These are phyloP conservation scores for Hartigia nigra DNA, from an alignment of 2,888 invertebrate genomes.

Conservation along the genomic window DNA sequence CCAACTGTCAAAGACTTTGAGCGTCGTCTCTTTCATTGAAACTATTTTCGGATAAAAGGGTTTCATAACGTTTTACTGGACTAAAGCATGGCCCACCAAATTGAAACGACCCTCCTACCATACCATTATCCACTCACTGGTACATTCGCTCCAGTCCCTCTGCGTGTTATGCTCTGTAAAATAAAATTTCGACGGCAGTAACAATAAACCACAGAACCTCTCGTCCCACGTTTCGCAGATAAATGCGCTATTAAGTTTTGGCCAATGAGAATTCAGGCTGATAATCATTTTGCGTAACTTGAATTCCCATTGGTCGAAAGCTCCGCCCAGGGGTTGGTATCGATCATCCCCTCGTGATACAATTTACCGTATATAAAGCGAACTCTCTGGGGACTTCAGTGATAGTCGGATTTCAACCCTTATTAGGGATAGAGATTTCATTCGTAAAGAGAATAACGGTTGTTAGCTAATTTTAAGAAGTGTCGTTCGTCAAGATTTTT, in stretches of 20 bases:
- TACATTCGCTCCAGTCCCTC: constrained; percentile 1
- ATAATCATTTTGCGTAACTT: constrained; percentile 38
- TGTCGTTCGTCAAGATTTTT: background rate
- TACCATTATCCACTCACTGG: background rate
- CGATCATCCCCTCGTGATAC: constrained; percentile 50
- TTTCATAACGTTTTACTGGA: constrained; percentile 8
- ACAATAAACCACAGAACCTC: constrained; percentile 55
- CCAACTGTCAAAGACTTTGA: background rate
- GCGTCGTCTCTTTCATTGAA: background rate
- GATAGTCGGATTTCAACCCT: constrained; percentile 39
- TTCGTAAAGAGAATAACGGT: background rate
- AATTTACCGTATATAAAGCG: constrained; percentile 50
- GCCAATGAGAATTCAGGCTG: constrained; percentile 33
- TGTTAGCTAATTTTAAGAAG: background rate
- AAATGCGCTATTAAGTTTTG: constrained; percentile 45
- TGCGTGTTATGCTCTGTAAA: constrained; percentile 25
- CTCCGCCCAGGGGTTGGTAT: constrained; percentile 61
- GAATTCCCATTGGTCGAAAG: constrained; percentile 43
- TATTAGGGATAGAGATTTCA: constrained; percentile 5
- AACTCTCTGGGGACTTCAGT: constrained; percentile 46
- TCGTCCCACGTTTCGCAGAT: constrained; percentile 28
- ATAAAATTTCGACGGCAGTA: constrained; percentile 52
- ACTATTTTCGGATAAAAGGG: constrained; percentile 3
- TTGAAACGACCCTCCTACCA: constrained; percentile 21
- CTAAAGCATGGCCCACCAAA: constrained; percentile 13